phyloP scores from a whole-genome alignment of 2,888 invertebrate species.

The Latrodectus elegans region DNA sequence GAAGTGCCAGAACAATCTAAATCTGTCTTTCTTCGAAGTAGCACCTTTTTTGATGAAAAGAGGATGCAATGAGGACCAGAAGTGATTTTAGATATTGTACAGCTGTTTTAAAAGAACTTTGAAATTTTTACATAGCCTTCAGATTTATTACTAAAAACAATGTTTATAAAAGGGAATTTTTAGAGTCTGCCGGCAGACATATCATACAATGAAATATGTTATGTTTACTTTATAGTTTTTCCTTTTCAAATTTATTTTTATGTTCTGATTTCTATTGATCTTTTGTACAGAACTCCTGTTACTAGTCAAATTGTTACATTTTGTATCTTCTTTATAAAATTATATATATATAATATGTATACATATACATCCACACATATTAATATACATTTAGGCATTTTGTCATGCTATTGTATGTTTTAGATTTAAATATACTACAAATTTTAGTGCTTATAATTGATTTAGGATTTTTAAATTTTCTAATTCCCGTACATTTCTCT shows the following conservation, averaged over 20 bases:
- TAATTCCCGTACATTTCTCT: not conserved
- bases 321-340: conserved; percentile 23
- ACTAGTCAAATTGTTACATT: conserved; percentile 62
- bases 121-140: conserved; percentile 34
- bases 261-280: conserved; percentile 19
- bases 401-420: too few relatives aligned
- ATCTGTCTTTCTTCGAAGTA: too few relatives aligned
- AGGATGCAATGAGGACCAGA: conserved; percentile 2
- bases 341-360: not conserved
- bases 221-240: not conserved
- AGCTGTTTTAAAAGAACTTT: conserved; percentile 43
- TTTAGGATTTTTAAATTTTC: not conserved
- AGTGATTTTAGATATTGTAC: conserved; percentile 41
- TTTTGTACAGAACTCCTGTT: conserved; percentile 39
- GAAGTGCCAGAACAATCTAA: too few relatives aligned
- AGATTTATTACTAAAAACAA: not conserved
- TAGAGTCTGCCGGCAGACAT: conserved; percentile 43
- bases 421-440: too few relatives aligned
- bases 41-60: too few relatives aligned
- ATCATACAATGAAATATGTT: not conserved
- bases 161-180: not conserved
- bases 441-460: not conserved
- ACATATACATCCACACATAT: too few relatives aligned
- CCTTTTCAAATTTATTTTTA: not conserved
- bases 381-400: not conserved